phyloP scores from a whole-genome alignment of 1,140 invertebrate genomes.

The Cherax destructor region DNA sequence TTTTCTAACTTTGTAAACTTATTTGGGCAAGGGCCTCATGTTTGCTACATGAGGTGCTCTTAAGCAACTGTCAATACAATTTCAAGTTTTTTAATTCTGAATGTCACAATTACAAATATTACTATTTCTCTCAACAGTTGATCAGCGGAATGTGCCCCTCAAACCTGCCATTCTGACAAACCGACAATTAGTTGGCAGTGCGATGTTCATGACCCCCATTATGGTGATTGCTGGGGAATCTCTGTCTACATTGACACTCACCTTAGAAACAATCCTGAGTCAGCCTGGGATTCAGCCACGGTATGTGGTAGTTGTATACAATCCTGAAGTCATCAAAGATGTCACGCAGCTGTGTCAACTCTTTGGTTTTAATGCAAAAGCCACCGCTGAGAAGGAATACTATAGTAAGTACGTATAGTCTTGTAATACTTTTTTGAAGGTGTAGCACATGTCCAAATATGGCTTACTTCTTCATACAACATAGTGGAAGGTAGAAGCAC shows the following conservation, averaged over 20 bases:
- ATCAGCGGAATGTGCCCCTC: slow-evolving; percentile 76
- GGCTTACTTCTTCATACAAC: no score
- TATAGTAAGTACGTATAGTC: not conserved
- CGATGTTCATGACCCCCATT: slow-evolving; percentile 77
- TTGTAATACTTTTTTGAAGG: not conserved
- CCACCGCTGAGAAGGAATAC: slow-evolving; percentile 32
- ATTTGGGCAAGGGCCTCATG: no score
- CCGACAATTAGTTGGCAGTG: slow-evolving; percentile 75
- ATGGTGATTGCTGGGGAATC: slow-evolving; percentile 76
- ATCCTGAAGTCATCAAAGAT: slow-evolving; percentile 72
- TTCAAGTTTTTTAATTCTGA: no score
- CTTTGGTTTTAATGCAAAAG: slow-evolving; percentile 65
- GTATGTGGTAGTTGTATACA: slow-evolving; percentile 73
- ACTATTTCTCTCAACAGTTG: slow-evolving; percentile 70
- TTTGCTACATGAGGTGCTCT: no score
- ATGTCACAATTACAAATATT: not conserved
- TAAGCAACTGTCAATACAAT: no score
- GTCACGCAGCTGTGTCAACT: slow-evolving; percentile 30
- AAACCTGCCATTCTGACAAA: slow-evolving; percentile 76
- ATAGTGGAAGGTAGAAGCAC: no score
- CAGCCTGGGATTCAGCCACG: slow-evolving; percentile 77
- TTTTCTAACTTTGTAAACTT: no score
- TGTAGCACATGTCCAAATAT: no score
- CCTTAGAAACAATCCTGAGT: slow-evolving; percentile 77
- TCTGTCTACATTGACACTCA: slow-evolving; percentile 75